Evolutionary conservation across 1,140 invertebrate genomes (phyloP), one percentile per base, ranked within the genome.

Genomic region (Luehdorfia chinensis): DNA sequence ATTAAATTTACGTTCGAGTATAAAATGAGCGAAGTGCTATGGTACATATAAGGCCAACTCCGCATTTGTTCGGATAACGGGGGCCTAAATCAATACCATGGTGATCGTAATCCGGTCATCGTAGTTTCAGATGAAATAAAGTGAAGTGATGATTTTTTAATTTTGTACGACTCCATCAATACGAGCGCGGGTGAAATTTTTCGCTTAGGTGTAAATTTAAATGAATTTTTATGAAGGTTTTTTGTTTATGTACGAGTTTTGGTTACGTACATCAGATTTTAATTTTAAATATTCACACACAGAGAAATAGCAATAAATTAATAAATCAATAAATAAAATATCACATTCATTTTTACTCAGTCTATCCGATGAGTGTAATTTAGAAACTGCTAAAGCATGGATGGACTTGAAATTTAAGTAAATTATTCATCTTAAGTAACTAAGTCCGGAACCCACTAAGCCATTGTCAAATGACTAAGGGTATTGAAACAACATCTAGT

Each of bases 41-140:
- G 8, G 2, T 9, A 27, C 25, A 27, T n/a, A 27, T 27, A 13
- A 31, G 30, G 30, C 30, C 15, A 8, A 8, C 15, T 9, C n/a
- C 37, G 27, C 23, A 28, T 18, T 27, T 8, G 13, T 27, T 23
- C 8, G 25, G 3, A 27, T 8, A 28, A 16, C 33, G 33, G 33
- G 14, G 14, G 37, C 13, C 28, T 28, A 28, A 41, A 28, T 41
- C 25, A 28, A 28, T 28, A 39, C 37, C 33, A n/a, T n/a, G 16
- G 33, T 7, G n/a, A 23, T 19, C 9, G 19, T 23, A 39, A 39
- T 41, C 23, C 25, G 23, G 23, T n/a, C n/a, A n/a, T n/a, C n/a
- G n/a, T n/a, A 8, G 25, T 27, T 7, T 27, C 25, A 9, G 25
- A 13, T 12, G 30, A 31, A 31, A 31, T 31, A 9, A 12, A 31